Evolutionary conservation across 2,888 invertebrate genomes (phyloP), one percentile per base, ranked within the genome.

Genomic region (Craniophora ligustri): DNA sequence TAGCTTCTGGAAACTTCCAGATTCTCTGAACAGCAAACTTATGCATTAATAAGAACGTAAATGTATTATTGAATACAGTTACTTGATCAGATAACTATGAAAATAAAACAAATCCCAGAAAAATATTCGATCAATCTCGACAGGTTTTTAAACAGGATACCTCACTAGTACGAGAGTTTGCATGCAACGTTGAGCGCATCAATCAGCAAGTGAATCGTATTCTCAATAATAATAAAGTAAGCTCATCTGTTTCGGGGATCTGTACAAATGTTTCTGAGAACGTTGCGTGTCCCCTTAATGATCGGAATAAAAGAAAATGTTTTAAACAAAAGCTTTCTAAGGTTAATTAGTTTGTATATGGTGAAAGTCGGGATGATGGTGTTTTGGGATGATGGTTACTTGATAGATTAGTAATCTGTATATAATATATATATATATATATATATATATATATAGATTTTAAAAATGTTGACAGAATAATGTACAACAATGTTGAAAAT

Each of bases 191-290:
- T 71, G 76, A 76, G 75, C 69, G 75, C 81, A 85, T 86, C 86
- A 85, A 83, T 87, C 86, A 81, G 77, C 51, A 55, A 42, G 15
- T 46, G 62, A 58, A 78, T 76, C 74, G 74, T 69, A 78, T 76
- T 71, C 65, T 80, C 82, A 85, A 87, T 87, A 84, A 87, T 85
- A 85, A 86, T 86, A 87, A 86, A 86, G 78, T 78, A 78, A 80
- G 62, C 74, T 50, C 66, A 85, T 84, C 81, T 72, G 82, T 83
- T 85, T 81, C 68, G 76, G 76, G 76, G 80, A 86, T 85, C 84
- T 77, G 79, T 68, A 81, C 82, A 77, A 85, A 84, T 81, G 83
- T 79, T 87, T 85, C 85, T 81, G 50, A 75, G 83, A 85, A 86
- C 73, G 72, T 83, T 80, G 81, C 82, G 76, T 82, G 72, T 71